Evolutionary conservation across 2,888 invertebrate genomes (phyloP).

Genomic region (Pristionchus arcanus): DNA sequence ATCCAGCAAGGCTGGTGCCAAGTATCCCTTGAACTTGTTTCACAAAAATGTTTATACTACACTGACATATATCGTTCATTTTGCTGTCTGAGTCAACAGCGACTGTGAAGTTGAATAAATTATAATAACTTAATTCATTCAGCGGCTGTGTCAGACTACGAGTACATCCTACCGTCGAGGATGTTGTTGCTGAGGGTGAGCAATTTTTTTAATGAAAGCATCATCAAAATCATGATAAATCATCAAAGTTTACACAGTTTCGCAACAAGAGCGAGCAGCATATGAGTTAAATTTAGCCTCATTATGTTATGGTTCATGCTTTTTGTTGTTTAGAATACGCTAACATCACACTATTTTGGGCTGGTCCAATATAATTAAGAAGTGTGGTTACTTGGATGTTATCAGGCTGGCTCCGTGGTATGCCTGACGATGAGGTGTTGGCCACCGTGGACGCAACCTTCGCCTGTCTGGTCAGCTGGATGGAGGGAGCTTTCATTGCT

Average conservation of each 20-base stretch:
- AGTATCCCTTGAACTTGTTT: too few relatives aligned
- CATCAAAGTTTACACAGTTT: too few relatives aligned
- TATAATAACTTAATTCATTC: not conserved
- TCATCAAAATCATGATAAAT: not conserved
- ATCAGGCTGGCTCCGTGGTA: constrained; percentile 64
- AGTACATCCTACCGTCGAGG: constrained; percentile 14
- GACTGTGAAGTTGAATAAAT: not conserved
- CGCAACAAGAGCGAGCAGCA: too few relatives aligned
- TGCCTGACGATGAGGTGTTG: constrained; percentile 86
- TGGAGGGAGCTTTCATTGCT: constrained; percentile 95
- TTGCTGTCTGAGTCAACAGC: too few relatives aligned
- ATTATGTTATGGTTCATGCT: too few relatives aligned
- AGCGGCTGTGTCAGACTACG: constrained; percentile 15
- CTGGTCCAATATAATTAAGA: not conserved
- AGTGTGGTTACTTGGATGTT: not conserved
- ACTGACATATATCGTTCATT: not conserved
- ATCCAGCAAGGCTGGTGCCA: too few relatives aligned
- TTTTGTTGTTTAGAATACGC: too few relatives aligned
- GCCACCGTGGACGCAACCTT: constrained; percentile 95
- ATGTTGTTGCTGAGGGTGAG: constrained; percentile 20
- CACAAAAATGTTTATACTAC: not conserved
- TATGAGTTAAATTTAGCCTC: too few relatives aligned
- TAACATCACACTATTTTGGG: too few relatives aligned
- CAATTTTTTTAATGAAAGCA: not conserved
- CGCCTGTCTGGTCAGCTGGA: constrained; percentile 94